Conservation (phyloP, 2,113 vertebrate genomes). For the Barbus barbus region DNA sequence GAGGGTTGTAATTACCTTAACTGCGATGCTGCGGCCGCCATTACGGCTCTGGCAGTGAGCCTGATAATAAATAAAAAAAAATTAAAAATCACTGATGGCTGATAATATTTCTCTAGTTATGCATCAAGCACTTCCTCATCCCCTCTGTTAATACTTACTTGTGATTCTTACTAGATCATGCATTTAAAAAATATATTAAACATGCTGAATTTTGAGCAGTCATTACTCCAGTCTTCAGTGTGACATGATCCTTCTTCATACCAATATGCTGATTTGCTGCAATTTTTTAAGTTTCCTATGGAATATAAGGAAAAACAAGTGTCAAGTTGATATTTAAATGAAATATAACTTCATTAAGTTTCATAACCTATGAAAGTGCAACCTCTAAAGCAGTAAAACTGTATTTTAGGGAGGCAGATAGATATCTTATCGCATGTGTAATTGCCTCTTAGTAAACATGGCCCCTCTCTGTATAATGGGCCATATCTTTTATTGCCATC, state of each 20-base stretch:
- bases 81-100: neutral
- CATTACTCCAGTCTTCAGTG: too few species aligned
- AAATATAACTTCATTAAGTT: neutral
- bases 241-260: too few species aligned
- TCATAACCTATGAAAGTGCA: neutral
- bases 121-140: neutral
- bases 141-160: neutral
- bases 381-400: neutral
- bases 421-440: too few species aligned
- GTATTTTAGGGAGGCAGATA: neutral
- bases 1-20: neutral
- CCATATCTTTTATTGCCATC: slow-evolving; percentile 8
- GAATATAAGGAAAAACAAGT: neutral
- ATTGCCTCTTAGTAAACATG: slow-evolving; percentile 30
- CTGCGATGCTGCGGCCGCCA: neutral
- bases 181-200: too few species aligned
- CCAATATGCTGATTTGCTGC: too few species aligned
- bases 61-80: slow-evolving; percentile 11
- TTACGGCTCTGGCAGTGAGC: neutral
- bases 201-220: too few species aligned
- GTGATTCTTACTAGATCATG: too few species aligned
- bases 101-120: neutral
- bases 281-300: too few species aligned
- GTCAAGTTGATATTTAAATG: neutral
- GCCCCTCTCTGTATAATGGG: slow-evolving; percentile 3